phyloP scores from a whole-genome alignment of 2,113 vertebrate species.

The Petromus typicus region DNA sequence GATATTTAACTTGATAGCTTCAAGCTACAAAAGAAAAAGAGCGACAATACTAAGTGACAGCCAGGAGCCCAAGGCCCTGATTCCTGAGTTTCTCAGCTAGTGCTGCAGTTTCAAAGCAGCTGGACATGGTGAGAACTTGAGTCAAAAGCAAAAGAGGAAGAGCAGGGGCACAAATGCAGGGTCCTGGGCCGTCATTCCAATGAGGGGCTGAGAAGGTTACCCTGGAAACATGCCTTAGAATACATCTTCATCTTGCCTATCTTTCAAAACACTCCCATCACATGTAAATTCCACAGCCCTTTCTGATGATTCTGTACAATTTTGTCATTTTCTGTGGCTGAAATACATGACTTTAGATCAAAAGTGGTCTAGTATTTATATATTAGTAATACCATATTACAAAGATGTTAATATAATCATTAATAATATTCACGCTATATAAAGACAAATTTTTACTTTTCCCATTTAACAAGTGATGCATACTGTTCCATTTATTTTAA shows the following conservation, averaged over 20 bases:
- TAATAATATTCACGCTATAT: constrained; percentile 66
- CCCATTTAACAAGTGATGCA: constrained; percentile 75
- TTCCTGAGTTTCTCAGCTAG: not conserved
- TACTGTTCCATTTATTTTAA: constrained; percentile 74
- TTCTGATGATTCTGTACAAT: not conserved
- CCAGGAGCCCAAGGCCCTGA: not conserved
- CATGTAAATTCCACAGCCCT: not conserved
- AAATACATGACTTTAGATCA: constrained; percentile 44
- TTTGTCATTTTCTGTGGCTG: not conserved
- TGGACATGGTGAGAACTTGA: not conserved
- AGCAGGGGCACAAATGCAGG: not conserved
- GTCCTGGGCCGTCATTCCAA: not conserved
- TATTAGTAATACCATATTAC: constrained; percentile 53
- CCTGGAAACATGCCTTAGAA: not conserved
- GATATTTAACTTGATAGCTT: not conserved
- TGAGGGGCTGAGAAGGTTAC: not conserved
- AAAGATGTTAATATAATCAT: constrained; percentile 67
- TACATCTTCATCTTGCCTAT: not conserved
- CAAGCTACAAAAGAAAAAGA: constrained; percentile 38
- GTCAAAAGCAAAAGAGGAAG: not conserved
- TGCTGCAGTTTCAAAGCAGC: not conserved
- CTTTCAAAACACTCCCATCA: not conserved
- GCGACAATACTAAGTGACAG: not conserved
- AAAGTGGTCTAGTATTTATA: constrained; percentile 26
- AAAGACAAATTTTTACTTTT: constrained; percentile 76